Evolutionary conservation across 2,888 invertebrate species (phyloP).

Genomic region (Adineta ricciae): DNA sequence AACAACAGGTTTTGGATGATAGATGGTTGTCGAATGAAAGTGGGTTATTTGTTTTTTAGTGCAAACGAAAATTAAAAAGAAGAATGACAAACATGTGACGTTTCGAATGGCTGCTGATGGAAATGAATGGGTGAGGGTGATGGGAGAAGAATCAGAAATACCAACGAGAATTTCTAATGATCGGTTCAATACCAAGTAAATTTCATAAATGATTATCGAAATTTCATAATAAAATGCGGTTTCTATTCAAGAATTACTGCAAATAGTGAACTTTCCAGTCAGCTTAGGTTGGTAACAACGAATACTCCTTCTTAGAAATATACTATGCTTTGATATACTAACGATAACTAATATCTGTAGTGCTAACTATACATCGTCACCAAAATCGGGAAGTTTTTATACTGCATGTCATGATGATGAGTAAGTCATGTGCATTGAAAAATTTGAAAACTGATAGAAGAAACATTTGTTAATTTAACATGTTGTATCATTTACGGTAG

Average conservation of each 20-base stretch:
- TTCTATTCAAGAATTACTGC: background rate
- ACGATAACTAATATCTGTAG: background rate
- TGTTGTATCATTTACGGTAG: background rate
- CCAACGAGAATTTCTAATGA: background rate
- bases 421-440: background rate
- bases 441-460: too few species aligned
- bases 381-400: background rate
- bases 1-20: background rate
- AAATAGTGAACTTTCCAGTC: background rate
- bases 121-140: slow-evolving; percentile 68
- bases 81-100: slow-evolving; percentile 54
- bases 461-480: too few species aligned
- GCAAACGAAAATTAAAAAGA: background rate
- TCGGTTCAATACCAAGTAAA: background rate
- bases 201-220: too few species aligned
- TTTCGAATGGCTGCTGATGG: slow-evolving; percentile 62
- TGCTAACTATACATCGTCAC: background rate
- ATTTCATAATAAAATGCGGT: too few species aligned
- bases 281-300: background rate
- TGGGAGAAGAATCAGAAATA: background rate
- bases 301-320: too few species aligned
- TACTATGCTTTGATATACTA: background rate
- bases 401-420: background rate
- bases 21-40: too few species aligned
- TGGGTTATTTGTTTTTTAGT: too few species aligned